A percentile compares a stretch with the other conserved stretches of the same genome.
phyloP scores from a whole-genome alignment of 2,888 invertebrate genomes.

The Erannis defoliaria region DNA sequence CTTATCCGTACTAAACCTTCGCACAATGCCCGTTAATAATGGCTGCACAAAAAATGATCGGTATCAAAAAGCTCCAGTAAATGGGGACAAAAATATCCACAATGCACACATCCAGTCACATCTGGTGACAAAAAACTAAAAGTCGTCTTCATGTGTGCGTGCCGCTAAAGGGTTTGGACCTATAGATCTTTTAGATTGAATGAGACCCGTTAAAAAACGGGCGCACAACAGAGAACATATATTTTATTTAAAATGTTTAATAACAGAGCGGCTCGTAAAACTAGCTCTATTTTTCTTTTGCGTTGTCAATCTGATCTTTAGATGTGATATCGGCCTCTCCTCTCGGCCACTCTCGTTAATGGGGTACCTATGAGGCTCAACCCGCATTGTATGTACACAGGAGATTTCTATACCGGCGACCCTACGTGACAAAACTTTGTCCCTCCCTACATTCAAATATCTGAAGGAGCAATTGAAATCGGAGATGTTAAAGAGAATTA shows the following conservation, averaged over 20 bases:
- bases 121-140: constrained; percentile 73
- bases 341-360: constrained; percentile 83
- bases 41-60: constrained; percentile 81
- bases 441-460: constrained; percentile 86
- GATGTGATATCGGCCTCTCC: constrained; percentile 78
- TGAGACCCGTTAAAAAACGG: constrained; percentile 73
- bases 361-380: constrained; percentile 81
- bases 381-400: constrained; percentile 82
- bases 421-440: constrained; percentile 85
- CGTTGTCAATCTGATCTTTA: constrained; percentile 83
- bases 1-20: constrained; percentile 82
- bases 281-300: constrained; percentile 75
- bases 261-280: constrained; percentile 82
- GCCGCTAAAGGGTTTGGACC: constrained; percentile 77
- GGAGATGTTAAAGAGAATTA: constrained; percentile 87
- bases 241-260: constrained; percentile 81
- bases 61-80: constrained; percentile 80
- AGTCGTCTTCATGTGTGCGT: constrained; percentile 66
- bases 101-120: constrained; percentile 67
- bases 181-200: constrained; percentile 74
- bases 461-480: constrained; percentile 87
- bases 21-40: constrained; percentile 83
- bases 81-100: constrained; percentile 80
- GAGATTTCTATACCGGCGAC: constrained; percentile 77
- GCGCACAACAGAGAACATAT: constrained; percentile 66